Evolutionary conservation across 2,797 vertebrate genomes (phyloP).

Genomic region (Enteromius fasciolatus): DNA sequence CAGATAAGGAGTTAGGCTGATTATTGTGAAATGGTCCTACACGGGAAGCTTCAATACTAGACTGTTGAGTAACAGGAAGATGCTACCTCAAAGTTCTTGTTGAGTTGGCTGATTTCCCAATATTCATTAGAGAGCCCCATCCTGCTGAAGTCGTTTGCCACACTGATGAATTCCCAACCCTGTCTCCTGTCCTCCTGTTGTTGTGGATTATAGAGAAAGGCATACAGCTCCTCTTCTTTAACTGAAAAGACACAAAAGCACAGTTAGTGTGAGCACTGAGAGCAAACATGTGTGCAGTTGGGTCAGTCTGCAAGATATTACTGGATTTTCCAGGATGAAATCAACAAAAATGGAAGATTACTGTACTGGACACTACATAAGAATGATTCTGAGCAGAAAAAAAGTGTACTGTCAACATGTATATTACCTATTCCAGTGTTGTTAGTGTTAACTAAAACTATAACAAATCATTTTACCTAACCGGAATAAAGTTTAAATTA

Average conservation of each 20-base stretch:
- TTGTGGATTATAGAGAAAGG: slow-evolving; percentile 82
- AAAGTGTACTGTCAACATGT: neutral
- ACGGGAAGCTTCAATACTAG: slow-evolving; percentile 27
- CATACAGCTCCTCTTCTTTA: slow-evolving; percentile 80
- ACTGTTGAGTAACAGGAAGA: slow-evolving; percentile 13
- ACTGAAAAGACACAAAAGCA: slow-evolving; percentile 61
- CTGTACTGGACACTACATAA: neutral
- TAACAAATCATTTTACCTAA: neutral
- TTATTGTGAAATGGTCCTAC: slow-evolving; percentile 4
- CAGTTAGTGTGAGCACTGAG: neutral
- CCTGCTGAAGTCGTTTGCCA: slow-evolving; percentile 75
- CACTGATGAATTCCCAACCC: slow-evolving; percentile 76
- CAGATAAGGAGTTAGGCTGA: no score
- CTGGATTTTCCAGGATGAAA: neutral
- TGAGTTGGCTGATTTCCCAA: slow-evolving; percentile 78
- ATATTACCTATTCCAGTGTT: neutral
- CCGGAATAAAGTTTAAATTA: neutral
- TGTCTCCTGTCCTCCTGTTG: slow-evolving; percentile 70
- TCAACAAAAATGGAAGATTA: neutral
- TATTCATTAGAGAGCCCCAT: slow-evolving; percentile 80
- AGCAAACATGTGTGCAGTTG: neutral
- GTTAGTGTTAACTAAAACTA: neutral
- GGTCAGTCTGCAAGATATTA: neutral
- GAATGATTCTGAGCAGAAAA: neutral
- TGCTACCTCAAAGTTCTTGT: slow-evolving; percentile 80